phyloP scores from a whole-genome alignment of 2,888 invertebrate genomes.

The Panorpa germanica region DNA sequence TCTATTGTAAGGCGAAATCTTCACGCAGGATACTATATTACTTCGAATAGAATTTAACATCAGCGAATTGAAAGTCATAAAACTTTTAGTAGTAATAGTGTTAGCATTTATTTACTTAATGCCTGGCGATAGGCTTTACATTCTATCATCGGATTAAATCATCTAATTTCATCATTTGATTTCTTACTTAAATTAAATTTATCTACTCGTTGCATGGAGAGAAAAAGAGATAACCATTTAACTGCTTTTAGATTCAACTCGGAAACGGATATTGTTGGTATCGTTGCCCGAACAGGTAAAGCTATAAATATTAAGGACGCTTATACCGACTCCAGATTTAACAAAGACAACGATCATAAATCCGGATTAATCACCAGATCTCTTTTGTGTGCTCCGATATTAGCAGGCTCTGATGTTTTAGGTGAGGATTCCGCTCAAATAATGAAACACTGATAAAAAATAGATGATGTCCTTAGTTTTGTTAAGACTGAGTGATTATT shows the following conservation, averaged over 20 bases:
- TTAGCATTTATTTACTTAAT: too few species aligned
- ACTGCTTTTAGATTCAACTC: slow-evolving; percentile 21
- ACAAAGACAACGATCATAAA: slow-evolving; percentile 30
- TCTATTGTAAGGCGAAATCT: too few species aligned
- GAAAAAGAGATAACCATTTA: too few species aligned
- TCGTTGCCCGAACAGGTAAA: slow-evolving; percentile 29
- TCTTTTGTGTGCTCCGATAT: slow-evolving; percentile 32
- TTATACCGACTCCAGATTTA: slow-evolving; percentile 32
- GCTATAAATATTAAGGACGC: slow-evolving; percentile 32
- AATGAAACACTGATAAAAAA: not conserved
- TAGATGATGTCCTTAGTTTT: too few species aligned
- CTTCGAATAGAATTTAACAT: too few species aligned
- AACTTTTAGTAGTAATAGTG: too few species aligned
- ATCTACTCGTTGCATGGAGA: too few species aligned
- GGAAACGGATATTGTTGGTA: slow-evolving; percentile 31
- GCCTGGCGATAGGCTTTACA: too few species aligned
- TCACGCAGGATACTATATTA: too few species aligned
- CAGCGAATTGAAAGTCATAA: too few species aligned
- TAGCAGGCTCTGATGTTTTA: slow-evolving; percentile 28
- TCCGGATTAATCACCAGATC: slow-evolving; percentile 34
- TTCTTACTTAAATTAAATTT: slow-evolving; percentile 4
- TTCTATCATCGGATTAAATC: too few species aligned
- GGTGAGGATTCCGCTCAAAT: slow-evolving; percentile 19
- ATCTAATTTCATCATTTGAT: slow-evolving; percentile 5
- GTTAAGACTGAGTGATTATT: too few species aligned